Base-by-base conservation (phyloP, 1,140 invertebrate genomes). In the Palaemon carinicauda region DNA sequence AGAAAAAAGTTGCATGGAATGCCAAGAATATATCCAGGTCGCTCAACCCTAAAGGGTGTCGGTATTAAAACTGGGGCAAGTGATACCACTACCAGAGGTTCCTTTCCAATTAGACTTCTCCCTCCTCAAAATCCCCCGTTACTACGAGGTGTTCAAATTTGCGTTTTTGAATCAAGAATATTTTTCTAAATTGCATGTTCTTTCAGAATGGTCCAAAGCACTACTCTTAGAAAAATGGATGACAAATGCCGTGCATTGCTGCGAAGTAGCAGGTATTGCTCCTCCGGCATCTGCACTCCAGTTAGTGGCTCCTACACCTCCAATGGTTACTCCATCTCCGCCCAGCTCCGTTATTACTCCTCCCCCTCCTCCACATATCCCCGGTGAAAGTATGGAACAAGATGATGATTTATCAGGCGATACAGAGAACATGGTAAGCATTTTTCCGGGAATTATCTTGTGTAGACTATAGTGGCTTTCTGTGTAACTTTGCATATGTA, bases 121-220 rank as follows among this genome's bases (percentile, higher is more conserved):
- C n/a, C n/a, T n/a, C n/a, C n/a, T n/a, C n/a, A n/a, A n/a, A n/a
- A n/a, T n/a, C n/a, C n/a, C n/a, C n/a, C n/a, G n/a, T n/a, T n/a
- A n/a, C n/a, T n/a, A n/a, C n/a, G n/a, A n/a, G n/a, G n/a, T n/a
- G n/a, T n/a, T n/a, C n/a, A n/a, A n/a, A n/a, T n/a, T n/a, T 41
- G 41, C 12, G 0, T 41, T 41, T 4, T 9, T 41, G 41, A 12
- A 41, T 9, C 5, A 41, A 1, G 12, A 3, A 41, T 41, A 41
- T 9, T 41, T 21, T 27, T 41, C 0, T 29, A 19, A 60, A 27
- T 84, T 53, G 31, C 90, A 91, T 29, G 31, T 78, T 50, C 24
- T 90, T 91, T 27, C 90, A 95, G 95, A 95, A 92, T 96, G 95
- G 95, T 95, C 95, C 54, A 91, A 94, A 89, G 94, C 95, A 90